phyloP scores from a whole-genome alignment of 2,797 vertebrate genomes.

The Scolopax rusticola region DNA sequence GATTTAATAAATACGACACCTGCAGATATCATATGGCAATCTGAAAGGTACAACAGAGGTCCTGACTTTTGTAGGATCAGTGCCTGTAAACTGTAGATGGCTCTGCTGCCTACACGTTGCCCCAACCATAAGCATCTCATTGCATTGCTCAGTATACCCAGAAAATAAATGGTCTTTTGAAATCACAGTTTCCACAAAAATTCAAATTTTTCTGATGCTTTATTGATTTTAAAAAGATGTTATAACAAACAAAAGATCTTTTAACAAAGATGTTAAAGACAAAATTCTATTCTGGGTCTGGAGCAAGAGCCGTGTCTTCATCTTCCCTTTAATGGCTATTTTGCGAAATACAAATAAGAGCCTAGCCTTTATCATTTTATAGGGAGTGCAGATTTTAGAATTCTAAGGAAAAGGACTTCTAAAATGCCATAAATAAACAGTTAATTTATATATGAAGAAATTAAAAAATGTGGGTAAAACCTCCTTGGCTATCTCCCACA shows the following conservation, averaged over 20 bases:
- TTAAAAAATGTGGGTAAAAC: not conserved
- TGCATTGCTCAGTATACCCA: not conserved
- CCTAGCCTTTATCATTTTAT: not conserved
- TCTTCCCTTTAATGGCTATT: not conserved
- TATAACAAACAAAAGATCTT: no score
- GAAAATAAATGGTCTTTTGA: not conserved
- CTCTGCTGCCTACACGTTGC: not conserved
- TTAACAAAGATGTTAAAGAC: not conserved
- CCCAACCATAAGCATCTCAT: not conserved
- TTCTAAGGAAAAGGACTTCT: not conserved
- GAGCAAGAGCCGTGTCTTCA: not conserved
- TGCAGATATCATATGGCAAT: not conserved
- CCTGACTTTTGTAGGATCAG: not conserved
- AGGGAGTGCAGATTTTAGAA: not conserved
- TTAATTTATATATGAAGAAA: not conserved
- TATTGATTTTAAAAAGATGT: not conserved
- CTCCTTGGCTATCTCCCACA: not conserved
- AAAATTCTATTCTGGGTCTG: not conserved
- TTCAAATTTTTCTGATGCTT: not conserved
- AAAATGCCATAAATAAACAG: not conserved
- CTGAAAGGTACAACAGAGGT: not conserved
- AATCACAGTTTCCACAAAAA: not conserved
- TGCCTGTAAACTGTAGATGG: not conserved
- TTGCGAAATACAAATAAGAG: not conserved
- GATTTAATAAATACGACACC: not conserved